Percentiles rank a stretch among this genome's conserved stretches.
These are phyloP conservation scores for Eucidaris tribuloides DNA, from an alignment of 35 echinoderm and acorn worm genomes.

Conservation along the genomic window DNA sequence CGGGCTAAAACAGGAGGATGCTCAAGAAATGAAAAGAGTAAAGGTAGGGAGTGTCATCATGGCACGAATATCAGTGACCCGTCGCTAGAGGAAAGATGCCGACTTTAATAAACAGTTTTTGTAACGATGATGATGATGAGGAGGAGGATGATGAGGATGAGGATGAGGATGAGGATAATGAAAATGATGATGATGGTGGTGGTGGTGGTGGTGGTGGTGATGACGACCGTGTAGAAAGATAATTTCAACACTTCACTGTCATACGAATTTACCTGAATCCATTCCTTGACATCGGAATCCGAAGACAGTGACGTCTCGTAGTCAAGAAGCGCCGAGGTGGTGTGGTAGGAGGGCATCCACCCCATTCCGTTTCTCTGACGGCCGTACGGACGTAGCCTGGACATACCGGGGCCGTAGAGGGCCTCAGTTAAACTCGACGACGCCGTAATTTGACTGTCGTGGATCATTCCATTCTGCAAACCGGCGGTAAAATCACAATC, in stretches of 20 bases:
- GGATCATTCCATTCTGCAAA: slow-evolving; percentile 61
- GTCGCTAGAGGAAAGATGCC: no score
- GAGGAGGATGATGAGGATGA: not conserved
- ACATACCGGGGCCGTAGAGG: slow-evolving; percentile 40
- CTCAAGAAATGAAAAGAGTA: no score
- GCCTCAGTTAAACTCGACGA: slow-evolving; percentile 50
- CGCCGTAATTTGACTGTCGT: slow-evolving; percentile 75
- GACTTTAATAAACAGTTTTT: no score
- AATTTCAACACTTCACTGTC: no score
- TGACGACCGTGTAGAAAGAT: no score
- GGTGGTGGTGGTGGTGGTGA: no score
- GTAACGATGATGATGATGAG: no score
- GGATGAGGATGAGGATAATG: not conserved
- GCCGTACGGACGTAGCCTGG: slow-evolving; percentile 69
- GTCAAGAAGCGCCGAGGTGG: not conserved
- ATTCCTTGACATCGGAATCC: slow-evolving; percentile 26
- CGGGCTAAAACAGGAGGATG: no score
- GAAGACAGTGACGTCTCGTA: no score
- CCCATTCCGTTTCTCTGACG: not conserved
- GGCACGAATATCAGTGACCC: no score
- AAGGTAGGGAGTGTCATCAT: no score
- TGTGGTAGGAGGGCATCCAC: not conserved
- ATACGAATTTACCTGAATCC: slow-evolving; percentile 27
- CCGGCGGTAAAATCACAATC: slow-evolving; percentile 81
- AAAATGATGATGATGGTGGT: not conserved